Percentiles rank a stretch among this genome's conserved stretches.
phyloP scores from a whole-genome alignment of 2,888 invertebrate genomes.

The Osmoderma eremita region DNA sequence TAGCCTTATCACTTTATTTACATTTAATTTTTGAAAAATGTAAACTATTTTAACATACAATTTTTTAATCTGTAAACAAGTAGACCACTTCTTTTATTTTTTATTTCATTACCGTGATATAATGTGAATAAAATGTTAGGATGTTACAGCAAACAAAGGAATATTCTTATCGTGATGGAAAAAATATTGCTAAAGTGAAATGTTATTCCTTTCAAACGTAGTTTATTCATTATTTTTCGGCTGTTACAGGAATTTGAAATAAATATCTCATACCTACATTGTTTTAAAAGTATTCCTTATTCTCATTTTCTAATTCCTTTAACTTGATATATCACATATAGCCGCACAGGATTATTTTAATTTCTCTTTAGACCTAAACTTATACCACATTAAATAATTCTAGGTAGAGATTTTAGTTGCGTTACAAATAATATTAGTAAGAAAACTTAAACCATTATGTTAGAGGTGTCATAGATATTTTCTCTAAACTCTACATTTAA shows the following conservation, averaged over 20 bases:
- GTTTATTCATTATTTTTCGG: too few relatives aligned
- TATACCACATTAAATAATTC: slow-evolving; percentile 26
- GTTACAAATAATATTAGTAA: neutral
- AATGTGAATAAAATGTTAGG: too few relatives aligned
- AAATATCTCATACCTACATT: too few relatives aligned
- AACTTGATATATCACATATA: slow-evolving; percentile 25
- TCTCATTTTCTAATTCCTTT: slow-evolving; percentile 4
- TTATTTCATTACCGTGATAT: too few relatives aligned
- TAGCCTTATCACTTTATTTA: slow-evolving; percentile 38
- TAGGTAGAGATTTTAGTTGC: slow-evolving; percentile 7
- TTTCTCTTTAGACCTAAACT: slow-evolving; percentile 11
- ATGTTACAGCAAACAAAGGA: too few relatives aligned
- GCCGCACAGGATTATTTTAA: neutral
- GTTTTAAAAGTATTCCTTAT: too few relatives aligned
- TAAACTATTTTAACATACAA: slow-evolving; percentile 39
- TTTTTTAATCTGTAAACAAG: slow-evolving; percentile 41
- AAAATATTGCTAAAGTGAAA: too few relatives aligned
- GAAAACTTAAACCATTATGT: neutral
- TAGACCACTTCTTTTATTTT: slow-evolving; percentile 1
- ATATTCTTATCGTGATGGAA: too few relatives aligned
- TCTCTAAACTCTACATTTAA: neutral
- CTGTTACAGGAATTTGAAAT: too few relatives aligned
- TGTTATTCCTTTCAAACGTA: too few relatives aligned
- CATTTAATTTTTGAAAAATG: slow-evolving; percentile 44
- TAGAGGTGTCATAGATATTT: too few relatives aligned